Percentiles rank a stretch among this genome's conserved stretches.
Conservation (phyloP, 2,888 invertebrate genomes). For the Aporophyla lueneburgensis region DNA sequence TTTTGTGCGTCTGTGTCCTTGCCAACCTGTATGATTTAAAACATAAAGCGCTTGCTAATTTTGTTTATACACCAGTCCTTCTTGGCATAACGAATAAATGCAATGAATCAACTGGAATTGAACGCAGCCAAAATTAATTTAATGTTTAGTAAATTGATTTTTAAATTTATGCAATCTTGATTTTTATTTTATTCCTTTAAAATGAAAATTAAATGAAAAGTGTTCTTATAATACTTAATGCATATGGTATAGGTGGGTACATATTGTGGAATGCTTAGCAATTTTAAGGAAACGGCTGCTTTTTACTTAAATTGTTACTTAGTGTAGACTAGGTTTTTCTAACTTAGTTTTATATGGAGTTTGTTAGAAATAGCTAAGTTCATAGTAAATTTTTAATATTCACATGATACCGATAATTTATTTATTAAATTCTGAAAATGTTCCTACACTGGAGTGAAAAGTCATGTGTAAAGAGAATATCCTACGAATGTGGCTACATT, state of each 20-base stretch:
- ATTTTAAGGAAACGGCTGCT: slow-evolving; percentile 16
- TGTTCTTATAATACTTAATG: slow-evolving; percentile 30
- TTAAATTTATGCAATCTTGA: background rate
- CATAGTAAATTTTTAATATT: background rate
- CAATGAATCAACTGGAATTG: slow-evolving; percentile 8
- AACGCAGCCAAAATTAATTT: background rate
- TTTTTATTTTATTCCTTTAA: background rate
- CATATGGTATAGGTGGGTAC: slow-evolving; percentile 14
- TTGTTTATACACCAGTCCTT: slow-evolving; percentile 23
- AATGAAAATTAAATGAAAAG: slow-evolving; percentile 4
- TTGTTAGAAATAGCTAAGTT: background rate
- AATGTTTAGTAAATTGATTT: background rate
- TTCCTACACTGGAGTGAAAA: background rate
- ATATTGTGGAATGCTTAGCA: slow-evolving; percentile 8
- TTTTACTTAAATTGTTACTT: slow-evolving; percentile 24
- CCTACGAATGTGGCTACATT: slow-evolving; percentile 10
- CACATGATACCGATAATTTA: background rate
- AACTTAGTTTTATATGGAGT: background rate
- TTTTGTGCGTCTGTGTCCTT: no score
- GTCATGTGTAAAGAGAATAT: background rate
- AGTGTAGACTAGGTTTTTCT: slow-evolving; percentile 13
- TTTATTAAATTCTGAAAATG: background rate
- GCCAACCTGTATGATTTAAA: background rate
- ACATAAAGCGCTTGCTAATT: background rate
- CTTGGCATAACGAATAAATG: slow-evolving; percentile 45